phyloP scores from a whole-genome alignment of 2,113 vertebrate genomes.

The Carassius carassius region DNA sequence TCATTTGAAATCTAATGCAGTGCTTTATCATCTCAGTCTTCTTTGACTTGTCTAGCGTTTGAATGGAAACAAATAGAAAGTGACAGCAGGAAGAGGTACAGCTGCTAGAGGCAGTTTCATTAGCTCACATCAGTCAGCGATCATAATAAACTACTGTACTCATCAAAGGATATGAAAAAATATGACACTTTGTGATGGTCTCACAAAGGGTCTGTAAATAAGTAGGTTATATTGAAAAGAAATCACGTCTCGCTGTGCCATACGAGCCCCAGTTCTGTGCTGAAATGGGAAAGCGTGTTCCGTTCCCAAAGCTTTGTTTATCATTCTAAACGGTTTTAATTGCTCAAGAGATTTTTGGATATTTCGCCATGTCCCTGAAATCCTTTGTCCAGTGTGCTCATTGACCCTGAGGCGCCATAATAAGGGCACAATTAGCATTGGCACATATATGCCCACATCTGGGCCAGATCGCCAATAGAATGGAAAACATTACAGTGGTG shows the following conservation, averaged over 20 bases:
- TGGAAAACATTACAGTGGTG: background rate
- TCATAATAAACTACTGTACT: slow-evolving; percentile 5
- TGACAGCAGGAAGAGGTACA: slow-evolving; percentile 12
- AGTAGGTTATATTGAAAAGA: background rate
- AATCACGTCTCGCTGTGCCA: background rate
- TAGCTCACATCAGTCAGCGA: slow-evolving; percentile 1
- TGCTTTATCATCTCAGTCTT: background rate
- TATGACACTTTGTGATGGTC: background rate
- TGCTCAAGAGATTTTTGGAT: background rate
- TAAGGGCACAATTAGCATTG: slow-evolving; percentile 7
- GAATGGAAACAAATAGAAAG: slow-evolving; percentile 32
- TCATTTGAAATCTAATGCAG: background rate
- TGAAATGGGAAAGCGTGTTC: background rate
- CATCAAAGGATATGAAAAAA: slow-evolving; percentile 28
- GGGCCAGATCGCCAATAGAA: background rate
- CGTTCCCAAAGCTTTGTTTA: background rate
- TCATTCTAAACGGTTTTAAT: background rate
- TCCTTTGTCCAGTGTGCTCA: background rate
- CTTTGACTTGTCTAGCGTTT: background rate
- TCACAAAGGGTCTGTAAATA: background rate
- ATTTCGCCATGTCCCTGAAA: background rate
- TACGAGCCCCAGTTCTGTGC: background rate
- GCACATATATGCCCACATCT: slow-evolving; percentile 4
- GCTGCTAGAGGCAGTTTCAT: slow-evolving; percentile 17
- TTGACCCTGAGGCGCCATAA: background rate